These are phyloP conservation scores for human DNA, from an alignment of 2,113 vertebrate genomes.

Conservation along the genomic window GRCh38 chrX:15007001-15007500, in stretches of 20 bases:
- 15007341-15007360: neutral
- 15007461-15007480: neutral
- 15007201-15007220: neutral
- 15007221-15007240: neutral
- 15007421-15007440: neutral
- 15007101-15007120: neutral
- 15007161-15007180: neutral
- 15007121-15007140: neutral
- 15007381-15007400: neutral
- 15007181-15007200: neutral
- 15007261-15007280: neutral
- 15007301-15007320: neutral
- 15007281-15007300: neutral
- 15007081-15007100: neutral
- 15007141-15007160: neutral
- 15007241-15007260: neutral
- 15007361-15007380: neutral
- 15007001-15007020: neutral
- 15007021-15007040: neutral
- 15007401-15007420: neutral
- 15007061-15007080: neutral
- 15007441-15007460: neutral
- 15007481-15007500: neutral
- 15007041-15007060: neutral
- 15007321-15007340: neutral